These are phyloP conservation scores for Asarcornis scutulata DNA, from an alignment of 2,113 vertebrate genomes.

Conservation along the genomic window DNA sequence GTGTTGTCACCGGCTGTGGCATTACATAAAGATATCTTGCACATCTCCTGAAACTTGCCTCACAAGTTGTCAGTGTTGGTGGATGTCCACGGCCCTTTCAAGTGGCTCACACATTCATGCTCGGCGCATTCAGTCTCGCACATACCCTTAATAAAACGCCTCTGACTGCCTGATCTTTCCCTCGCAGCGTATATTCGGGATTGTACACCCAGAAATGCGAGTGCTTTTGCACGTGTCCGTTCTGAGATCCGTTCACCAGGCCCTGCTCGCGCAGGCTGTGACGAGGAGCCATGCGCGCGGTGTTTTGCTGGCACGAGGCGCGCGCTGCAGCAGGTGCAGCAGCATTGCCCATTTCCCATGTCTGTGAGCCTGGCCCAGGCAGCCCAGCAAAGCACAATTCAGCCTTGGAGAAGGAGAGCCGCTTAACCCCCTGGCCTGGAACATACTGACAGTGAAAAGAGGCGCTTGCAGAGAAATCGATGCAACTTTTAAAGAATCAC, in stretches of 20 bases:
- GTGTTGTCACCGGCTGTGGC: neutral
- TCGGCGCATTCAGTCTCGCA: neutral
- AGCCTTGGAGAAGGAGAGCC: neutral
- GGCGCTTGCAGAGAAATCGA: neutral
- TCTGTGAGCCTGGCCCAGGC: neutral
- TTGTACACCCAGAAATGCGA: neutral
- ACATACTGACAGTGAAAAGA: neutral
- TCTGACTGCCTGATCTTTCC: neutral
- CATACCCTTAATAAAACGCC: neutral
- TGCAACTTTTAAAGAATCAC: constrained; percentile 7
- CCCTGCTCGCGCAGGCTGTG: neutral
- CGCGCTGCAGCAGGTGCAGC: neutral
- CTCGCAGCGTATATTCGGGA: neutral
- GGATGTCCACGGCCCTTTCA: constrained; percentile 17
- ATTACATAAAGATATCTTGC: neutral
- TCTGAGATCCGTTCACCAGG: fast-evolving
- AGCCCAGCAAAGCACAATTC: neutral
- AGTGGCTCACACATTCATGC: neutral
- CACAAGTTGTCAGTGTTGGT: constrained; percentile 19
- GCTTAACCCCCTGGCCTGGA: neutral
- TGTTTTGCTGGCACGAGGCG: neutral
- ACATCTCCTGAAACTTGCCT: constrained; percentile 1
- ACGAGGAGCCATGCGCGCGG: neutral
- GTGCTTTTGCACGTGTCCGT: neutral
- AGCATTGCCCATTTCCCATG: constrained; percentile 13